Percentiles rank a stretch among this genome's conserved stretches.
Evolutionary conservation across 35 echinoderm and acorn worm species (phyloP).

Genomic region (Eucidaris tribuloides): DNA sequence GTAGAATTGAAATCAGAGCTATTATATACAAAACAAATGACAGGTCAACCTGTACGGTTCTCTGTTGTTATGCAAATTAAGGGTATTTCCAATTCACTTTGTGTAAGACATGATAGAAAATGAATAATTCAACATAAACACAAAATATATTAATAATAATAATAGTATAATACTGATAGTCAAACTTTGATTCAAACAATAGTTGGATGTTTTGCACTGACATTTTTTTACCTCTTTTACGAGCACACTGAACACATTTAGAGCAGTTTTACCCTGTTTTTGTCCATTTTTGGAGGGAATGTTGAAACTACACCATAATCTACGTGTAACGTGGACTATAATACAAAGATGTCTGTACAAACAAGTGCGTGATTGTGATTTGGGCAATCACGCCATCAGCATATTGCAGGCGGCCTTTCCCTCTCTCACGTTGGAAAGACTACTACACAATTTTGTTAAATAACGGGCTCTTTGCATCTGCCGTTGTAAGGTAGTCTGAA

Average conservation of each 20-base stretch:
- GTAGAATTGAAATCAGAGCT: not conserved
- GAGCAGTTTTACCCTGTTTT: conserved; percentile 15
- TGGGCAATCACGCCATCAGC: not conserved
- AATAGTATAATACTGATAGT: conserved; percentile 24
- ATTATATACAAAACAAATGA: not conserved
- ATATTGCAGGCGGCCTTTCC: not conserved
- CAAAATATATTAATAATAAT: too few species aligned
- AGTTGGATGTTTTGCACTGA: not conserved
- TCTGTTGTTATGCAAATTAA: not conserved
- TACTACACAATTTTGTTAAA: not conserved
- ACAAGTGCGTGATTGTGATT: not conserved
- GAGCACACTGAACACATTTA: conserved; percentile 22
- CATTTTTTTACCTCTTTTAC: not conserved
- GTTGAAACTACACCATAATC: conserved; percentile 22
- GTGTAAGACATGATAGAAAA: not conserved
- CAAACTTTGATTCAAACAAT: not conserved
- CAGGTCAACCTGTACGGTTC: not conserved
- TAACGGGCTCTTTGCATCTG: not conserved
- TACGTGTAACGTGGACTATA: conserved; percentile 7
- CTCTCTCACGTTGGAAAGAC: not conserved
- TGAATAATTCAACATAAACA: conserved; percentile 12
- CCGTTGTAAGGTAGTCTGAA: not conserved
- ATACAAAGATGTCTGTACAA: conserved; percentile 28
- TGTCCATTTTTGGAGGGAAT: conserved; percentile 31
- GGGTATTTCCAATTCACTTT: not conserved